Evolutionary conservation across 2,888 invertebrate genomes (phyloP), one percentile per base, ranked within the genome.

Genomic region (Sicus ferrugineus): DNA sequence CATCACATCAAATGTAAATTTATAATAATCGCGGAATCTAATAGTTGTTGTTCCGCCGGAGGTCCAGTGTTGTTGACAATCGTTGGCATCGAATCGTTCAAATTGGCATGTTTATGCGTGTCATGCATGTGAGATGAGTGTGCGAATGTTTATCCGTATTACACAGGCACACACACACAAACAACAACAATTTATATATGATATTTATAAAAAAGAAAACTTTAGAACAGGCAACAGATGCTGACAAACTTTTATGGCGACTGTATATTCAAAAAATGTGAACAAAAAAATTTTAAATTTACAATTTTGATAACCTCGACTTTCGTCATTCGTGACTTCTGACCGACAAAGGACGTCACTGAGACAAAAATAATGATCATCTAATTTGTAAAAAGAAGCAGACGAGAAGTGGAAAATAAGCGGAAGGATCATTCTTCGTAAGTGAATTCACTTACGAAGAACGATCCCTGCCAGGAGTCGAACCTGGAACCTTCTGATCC

Each of bases 401-500:
- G n/a, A n/a, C n/a, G n/a, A n/a, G n/a, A n/a, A n/a, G n/a, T n/a
- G n/a, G n/a, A n/a, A n/a, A 6, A 38, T 23, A n/a, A 50, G 46
- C 2, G 84, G 85, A 84, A 84, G n/a, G 85, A 84, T 84, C 85
- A 84, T 2, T 59, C 28, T 50, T 64, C 23, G 65, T 70, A 73
- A 65, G 3, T n/a, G 26, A 16, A 26, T 26, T 16, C 26, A n/a
- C 3, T 65, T 73, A 70, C 65, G 23, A 64, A 50, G 28, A 59
- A 2, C 85, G 85, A 84, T 84, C 85, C n/a, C 84, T 84, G 84
- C 84, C 84, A 84, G 85, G 85, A 85, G 84, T 84, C 85, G 85
- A 84, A 84, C 84, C 85, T 84, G 84, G 84, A 85, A 84, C 85
- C 85, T 85, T 85, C 85, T 85, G 84, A 84, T 85, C 85, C 85